Base-by-base conservation (phyloP, 2,888 invertebrate genomes). In the Oeneis ivallda region DNA sequence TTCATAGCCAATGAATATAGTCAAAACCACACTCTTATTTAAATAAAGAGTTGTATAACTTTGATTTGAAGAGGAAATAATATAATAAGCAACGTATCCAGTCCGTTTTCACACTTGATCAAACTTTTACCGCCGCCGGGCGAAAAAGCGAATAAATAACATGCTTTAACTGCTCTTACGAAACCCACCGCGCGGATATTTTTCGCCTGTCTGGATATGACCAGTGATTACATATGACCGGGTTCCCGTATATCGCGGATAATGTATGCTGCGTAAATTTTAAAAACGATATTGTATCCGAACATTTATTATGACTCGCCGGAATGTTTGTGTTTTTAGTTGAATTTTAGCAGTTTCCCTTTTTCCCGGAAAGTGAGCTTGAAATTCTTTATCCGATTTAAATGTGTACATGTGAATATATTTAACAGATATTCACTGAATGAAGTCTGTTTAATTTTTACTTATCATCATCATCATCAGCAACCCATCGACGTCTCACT, bases 161-260 rank as follows among this genome's bases (percentile, higher is more conserved):
- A 53, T 54, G 50, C 19, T 26, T 63, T 67, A 66, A 67, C 63
- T 65, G 63, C 62, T 58, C 61, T 39, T 54, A 62, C 61, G 52
- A 15, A 61, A 19, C 45, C 58, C 57, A 50, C 67, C 54, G 65
- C 58, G 57, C 54, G 65, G 58, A 53, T 66, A 66, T 67, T 66
- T 67, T 64, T 67, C 67, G 65, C 66, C 61, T 71, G 70, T 68
- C 65, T 66, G 71, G 47, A 41, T 65, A 67, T n/a, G n/a, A n/a
- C n/a, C 69, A 70, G 69, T 64, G 69, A 67, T 69, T 70, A 71
- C 68, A 62, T 67, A 70, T 66, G 70, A 67, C 56, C 67, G 52
- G 62, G 60, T 66, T 66, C 64, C 50, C 54, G 62, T 61, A 62
- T 60, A 60, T 67, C 34, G 59, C 52, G 57, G 63, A 60, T 67